phyloP scores from a whole-genome alignment of 2,888 invertebrate genomes.

The Meandrusa payeni region DNA sequence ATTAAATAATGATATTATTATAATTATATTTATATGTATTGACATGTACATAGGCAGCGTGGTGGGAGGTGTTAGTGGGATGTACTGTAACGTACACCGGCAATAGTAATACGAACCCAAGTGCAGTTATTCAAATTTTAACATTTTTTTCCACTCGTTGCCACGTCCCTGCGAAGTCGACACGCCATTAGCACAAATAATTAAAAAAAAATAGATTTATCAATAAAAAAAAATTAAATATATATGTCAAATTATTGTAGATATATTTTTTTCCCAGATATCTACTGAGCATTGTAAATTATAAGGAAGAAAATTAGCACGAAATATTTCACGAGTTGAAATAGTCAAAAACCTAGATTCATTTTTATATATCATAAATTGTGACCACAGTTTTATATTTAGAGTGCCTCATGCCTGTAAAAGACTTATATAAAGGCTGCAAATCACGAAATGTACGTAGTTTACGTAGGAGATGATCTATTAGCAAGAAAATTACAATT shows the following conservation, averaged over 20 bases:
- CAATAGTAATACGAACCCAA: slow-evolving; percentile 64
- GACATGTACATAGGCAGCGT: slow-evolving; percentile 70
- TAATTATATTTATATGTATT: slow-evolving; percentile 83
- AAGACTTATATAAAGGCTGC: slow-evolving; percentile 82
- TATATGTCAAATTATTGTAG: slow-evolving; percentile 37
- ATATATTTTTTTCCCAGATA: slow-evolving; percentile 52
- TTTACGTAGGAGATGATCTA: slow-evolving; percentile 70
- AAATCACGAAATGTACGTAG: slow-evolving; percentile 79
- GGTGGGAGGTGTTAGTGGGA: slow-evolving; percentile 62
- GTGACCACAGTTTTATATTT: slow-evolving; percentile 83
- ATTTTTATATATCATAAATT: slow-evolving; percentile 75
- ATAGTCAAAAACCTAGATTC: slow-evolving; percentile 70
- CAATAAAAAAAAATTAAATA: slow-evolving; percentile 30
- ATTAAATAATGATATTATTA: slow-evolving; percentile 79
- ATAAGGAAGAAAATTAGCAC: slow-evolving; percentile 65
- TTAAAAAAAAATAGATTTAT: slow-evolving; percentile 36
- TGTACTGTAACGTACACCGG: slow-evolving; percentile 51
- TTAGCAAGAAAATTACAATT: slow-evolving; percentile 65
- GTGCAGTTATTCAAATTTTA: slow-evolving; percentile 82
- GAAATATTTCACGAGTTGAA: slow-evolving; percentile 65
- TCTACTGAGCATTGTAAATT: slow-evolving; percentile 60
- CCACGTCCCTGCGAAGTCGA: slow-evolving; percentile 69
- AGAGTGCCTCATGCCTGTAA: slow-evolving; percentile 84
- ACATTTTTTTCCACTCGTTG: slow-evolving; percentile 68
- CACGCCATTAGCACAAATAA: slow-evolving; percentile 75